Evolutionary conservation across 2,113 vertebrate genomes (phyloP).

Genomic region (Aspiorhynchus laticeps): DNA sequence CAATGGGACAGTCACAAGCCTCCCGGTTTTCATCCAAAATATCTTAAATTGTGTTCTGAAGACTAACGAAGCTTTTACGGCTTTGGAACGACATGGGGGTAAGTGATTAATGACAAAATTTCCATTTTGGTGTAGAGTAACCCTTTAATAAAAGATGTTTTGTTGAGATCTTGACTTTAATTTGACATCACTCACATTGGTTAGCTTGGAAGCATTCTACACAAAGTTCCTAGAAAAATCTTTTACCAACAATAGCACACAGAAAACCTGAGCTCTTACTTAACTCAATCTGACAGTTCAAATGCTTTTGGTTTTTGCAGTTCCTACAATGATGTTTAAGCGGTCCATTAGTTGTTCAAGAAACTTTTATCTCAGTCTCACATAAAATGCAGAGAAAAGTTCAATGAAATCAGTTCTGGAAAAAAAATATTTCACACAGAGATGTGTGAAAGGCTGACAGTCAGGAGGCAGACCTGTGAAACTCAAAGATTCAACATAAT

Average conservation of each 20-base stretch:
- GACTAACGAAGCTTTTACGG: no score
- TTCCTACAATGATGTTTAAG: background rate
- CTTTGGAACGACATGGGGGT: no score
- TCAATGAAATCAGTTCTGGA: background rate
- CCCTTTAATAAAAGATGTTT: background rate
- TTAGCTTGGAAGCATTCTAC: background rate
- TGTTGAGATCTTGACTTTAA: background rate
- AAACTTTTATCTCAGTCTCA: background rate
- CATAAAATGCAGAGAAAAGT: background rate
- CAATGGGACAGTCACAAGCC: no score
- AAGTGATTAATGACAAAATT: no score
- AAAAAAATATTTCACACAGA: background rate
- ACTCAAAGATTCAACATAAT: background rate
- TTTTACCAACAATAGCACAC: background rate
- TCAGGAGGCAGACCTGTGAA: background rate
- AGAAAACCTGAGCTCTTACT: background rate
- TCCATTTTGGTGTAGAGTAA: no score
- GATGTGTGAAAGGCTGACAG: constrained; percentile 3
- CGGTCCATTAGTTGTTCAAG: background rate
- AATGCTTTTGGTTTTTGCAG: background rate
- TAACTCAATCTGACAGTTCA: background rate
- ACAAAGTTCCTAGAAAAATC: no score
- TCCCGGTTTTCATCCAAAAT: no score
- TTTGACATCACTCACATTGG: background rate
- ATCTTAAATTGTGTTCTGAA: no score